Evolutionary conservation across 2,797 vertebrate genomes (phyloP), one percentile per base, ranked within the genome.

Genomic region (Sebastes nivosus): DNA sequence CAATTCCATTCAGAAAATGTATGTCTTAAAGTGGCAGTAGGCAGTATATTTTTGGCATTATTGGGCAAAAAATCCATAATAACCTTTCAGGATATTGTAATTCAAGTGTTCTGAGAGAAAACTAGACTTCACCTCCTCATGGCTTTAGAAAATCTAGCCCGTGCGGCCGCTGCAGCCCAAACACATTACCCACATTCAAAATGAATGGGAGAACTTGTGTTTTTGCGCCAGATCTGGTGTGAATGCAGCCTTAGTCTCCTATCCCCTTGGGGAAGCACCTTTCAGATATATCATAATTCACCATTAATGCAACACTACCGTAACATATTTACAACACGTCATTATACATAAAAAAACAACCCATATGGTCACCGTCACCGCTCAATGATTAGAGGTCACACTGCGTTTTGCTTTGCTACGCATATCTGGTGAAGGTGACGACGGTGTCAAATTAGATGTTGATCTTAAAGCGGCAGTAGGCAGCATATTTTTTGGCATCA

Each of bases 401-500:
- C 75, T 36, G 60, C 3, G 8, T 66, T 90, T 74, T 81, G 83
- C 87, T 86, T 84, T 32, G 82, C 83, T 75, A 59, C 0, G 69
- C 90, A 89, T 68, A 86, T 85, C 80, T 79, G 22, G 30, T 79
- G 73, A 92, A 92, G 88, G 88, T 91, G 87, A 84, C 2, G 22
- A 29, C 80, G 59, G 66, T 87, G 79, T 91, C 81, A 87, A 71
- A 91, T 83, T 80, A 88, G 68, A 90, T 91, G 93, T 93, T 85
- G 91, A 93, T 92, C 82, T 61, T 38, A 38, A 38, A 36, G 36
- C 36, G 4, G 12, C 36, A 36, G 36, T 36, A 36, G 12, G 36
- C 36, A 13, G 36, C 0, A 13, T 36, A 36, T 36, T 36, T 36
- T 30, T 36, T 36, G 36, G 36, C 12, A 36, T 36, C 36, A 36